Percentiles rank a stretch among this genome's conserved stretches.
These are phyloP conservation scores for Cyclophora punctaria DNA, from an alignment of 2,888 invertebrate species.

Conservation along the genomic window DNA sequence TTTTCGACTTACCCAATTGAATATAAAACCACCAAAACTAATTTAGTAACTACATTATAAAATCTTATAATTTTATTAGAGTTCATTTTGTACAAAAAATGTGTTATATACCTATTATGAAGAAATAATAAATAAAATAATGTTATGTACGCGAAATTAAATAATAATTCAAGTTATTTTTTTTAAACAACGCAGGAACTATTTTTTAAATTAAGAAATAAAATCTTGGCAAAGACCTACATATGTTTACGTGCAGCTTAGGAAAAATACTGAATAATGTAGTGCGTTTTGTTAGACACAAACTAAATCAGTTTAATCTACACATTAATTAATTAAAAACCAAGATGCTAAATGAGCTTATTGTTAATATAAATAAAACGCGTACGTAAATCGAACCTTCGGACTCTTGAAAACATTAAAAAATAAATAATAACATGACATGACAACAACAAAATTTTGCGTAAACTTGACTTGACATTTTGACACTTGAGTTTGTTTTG, in stretches of 20 bases:
- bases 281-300: slow-evolving; percentile 1
- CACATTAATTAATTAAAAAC: slow-evolving; percentile 8
- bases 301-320: slow-evolving; percentile 9
- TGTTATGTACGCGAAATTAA: too few species aligned
- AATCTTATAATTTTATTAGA: slow-evolving; percentile 25
- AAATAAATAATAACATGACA: neutral
- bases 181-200: too few species aligned
- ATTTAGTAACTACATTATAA: slow-evolving; percentile 9
- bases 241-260: too few species aligned
- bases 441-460: neutral
- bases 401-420: slow-evolving; percentile 32
- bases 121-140: too few species aligned
- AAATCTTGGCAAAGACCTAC: too few species aligned
- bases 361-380: slow-evolving; percentile 5
- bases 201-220: too few species aligned
- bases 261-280: neutral
- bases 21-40: slow-evolving; percentile 42
- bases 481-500: neutral
- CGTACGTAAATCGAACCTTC: slow-evolving; percentile 26
- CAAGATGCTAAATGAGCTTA: slow-evolving; percentile 1
- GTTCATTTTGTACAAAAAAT: too few species aligned
- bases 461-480: neutral
- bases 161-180: too few species aligned
- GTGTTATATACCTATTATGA: too few species aligned
- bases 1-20: slow-evolving; percentile 39